Evolutionary conservation across 2,888 invertebrate species (phyloP), one percentile per base, ranked within the genome.

Genomic region (Drosophila atripex): DNA sequence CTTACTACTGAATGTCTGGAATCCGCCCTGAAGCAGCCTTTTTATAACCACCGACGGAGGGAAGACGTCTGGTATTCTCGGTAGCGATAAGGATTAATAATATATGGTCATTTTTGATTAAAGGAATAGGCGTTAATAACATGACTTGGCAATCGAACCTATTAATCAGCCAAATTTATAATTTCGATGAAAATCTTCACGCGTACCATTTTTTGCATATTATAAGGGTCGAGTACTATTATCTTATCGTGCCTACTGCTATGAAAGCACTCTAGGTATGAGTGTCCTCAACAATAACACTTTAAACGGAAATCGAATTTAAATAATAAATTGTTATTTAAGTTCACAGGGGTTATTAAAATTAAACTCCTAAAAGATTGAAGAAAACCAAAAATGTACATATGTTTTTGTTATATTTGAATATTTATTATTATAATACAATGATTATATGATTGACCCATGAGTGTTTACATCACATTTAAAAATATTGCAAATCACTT

Each of bases 31-130:
- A 7, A 11, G 35, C 61, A 68, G 21, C 46, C 72, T 35, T 71
- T 71, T 68, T 68, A 68, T 68, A 68, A 49, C 47, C 72, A 16
- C 47, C 35, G 12, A 43, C 23, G 12, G 18, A 14, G 12, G 18
- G 12, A 25, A 28, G 16, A 23, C 21, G 69, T 53, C 64, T 66
- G 41, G 16, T 23, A 12, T 16, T 41, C 39, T 41, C 18, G n/a
- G 46, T 3, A 32, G 7, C 25, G 68, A 71, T 68, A 71, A 68
- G 68, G 71, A 60, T 47, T 71, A 39, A 21, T 59, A 35, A 71
- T 52, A 68, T 71, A 60, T 71, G 52, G 35, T 2, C 35, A n/a
- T 53, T 35, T 69, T 53, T n/a, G 71, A 68, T 71, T 57, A 32
- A 38, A 16, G 43, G 5, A 14, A 41, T 7, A 14, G 12, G 25